These are phyloP conservation scores for Candoia aspera DNA, from an alignment of 2,113 vertebrate species.

Conservation along the genomic window DNA sequence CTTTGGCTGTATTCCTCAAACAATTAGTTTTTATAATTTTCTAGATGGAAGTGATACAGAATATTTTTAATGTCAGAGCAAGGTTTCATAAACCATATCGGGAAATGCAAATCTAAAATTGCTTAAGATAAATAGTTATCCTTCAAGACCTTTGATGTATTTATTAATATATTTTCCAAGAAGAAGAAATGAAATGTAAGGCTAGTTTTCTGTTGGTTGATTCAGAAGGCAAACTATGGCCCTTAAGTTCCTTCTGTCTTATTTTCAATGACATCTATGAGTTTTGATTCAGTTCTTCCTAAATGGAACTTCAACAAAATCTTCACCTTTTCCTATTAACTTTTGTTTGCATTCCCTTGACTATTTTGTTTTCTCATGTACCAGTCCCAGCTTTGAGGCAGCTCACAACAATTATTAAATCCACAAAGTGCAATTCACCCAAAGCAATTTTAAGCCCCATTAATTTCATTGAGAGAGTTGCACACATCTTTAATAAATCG, in stretches of 20 bases:
- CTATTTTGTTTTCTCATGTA: neutral
- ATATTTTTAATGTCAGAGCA: neutral
- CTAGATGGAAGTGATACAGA: neutral
- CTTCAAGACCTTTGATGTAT: neutral
- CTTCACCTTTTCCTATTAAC: neutral
- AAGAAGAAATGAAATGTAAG: no score
- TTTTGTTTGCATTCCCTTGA: neutral
- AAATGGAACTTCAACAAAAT: neutral
- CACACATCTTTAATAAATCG: neutral
- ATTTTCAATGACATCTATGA: neutral
- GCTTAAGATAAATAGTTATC: neutral
- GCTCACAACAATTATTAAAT: neutral
- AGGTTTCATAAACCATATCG: neutral
- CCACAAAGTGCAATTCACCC: neutral
- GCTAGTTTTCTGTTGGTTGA: neutral
- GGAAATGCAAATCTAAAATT: neutral
- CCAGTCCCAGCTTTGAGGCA: neutral
- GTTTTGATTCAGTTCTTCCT: neutral
- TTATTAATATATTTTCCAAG: neutral
- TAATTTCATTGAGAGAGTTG: neutral
- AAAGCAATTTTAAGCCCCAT: neutral
- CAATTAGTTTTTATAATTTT: neutral
- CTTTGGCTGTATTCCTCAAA: conserved; percentile 18
- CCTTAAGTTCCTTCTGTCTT: neutral
- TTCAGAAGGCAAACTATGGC: neutral